Evolutionary conservation across 2,888 invertebrate species (phyloP).

Genomic region (Corbicula japonica): DNA sequence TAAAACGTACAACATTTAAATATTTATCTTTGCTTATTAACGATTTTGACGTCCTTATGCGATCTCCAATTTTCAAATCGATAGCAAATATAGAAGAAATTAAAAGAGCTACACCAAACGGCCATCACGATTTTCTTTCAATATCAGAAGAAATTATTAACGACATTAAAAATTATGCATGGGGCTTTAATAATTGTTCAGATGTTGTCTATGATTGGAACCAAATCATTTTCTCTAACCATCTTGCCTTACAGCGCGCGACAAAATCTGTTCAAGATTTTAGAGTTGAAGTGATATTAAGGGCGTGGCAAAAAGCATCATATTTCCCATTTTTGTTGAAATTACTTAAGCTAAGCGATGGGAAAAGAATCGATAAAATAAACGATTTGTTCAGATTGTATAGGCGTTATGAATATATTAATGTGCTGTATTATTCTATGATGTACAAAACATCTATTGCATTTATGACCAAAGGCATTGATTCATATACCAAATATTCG

Average conservation of each 20-base stretch:
- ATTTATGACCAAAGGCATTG: background rate
- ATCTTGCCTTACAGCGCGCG: background rate
- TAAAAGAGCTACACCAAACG: no score
- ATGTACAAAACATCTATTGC: background rate
- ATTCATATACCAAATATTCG: background rate
- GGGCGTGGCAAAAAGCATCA: background rate
- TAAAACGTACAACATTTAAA: background rate
- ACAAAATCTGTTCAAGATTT: background rate
- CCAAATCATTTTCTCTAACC: background rate
- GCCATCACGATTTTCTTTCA: background rate
- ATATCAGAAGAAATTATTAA: background rate
- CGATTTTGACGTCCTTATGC: no score
- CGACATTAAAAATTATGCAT: background rate
- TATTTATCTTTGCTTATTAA: background rate
- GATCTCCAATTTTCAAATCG: no score
- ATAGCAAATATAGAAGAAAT: no score
- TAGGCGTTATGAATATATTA: background rate
- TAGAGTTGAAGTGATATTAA: background rate
- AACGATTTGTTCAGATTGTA: background rate
- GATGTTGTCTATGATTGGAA: background rate
- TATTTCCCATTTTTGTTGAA: background rate
- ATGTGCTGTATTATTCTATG: background rate
- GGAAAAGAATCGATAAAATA: background rate
- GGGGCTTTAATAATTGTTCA: background rate
- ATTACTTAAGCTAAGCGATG: no score